Evolutionary conservation across 2,888 invertebrate species (phyloP).

Genomic region (Agrochola macilenta): DNA sequence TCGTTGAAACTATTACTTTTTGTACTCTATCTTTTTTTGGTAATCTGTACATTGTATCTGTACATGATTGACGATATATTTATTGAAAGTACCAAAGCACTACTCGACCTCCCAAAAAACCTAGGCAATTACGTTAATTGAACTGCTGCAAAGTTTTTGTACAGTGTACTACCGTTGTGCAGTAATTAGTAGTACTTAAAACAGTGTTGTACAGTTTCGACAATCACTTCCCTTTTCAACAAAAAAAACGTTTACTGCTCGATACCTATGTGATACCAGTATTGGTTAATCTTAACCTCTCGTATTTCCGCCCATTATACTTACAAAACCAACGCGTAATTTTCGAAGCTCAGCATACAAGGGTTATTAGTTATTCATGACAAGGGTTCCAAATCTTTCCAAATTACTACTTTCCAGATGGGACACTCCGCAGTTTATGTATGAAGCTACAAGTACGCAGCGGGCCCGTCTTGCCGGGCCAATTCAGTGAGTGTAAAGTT

Average conservation of each 20-base stretch:
- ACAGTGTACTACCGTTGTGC: constrained; percentile 6
- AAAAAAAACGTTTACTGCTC: constrained; percentile 14
- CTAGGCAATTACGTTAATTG: constrained; percentile 17
- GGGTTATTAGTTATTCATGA: background rate
- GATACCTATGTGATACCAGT: constrained; percentile 9
- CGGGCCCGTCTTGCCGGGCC: too few relatives aligned
- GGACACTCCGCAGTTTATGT: too few relatives aligned
- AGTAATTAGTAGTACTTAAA: constrained; percentile 20
- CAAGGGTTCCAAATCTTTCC: background rate
- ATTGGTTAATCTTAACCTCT: constrained; percentile 20
- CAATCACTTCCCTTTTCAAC: constrained; percentile 50
- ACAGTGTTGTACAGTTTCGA: constrained; percentile 44
- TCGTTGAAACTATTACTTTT: background rate
- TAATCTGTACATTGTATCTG: background rate
- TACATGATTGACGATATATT: constrained; percentile 1
- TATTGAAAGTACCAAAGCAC: background rate
- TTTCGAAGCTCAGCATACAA: background rate
- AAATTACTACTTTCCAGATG: background rate
- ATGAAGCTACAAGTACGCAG: too few relatives aligned
- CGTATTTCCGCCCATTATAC: constrained; percentile 2
- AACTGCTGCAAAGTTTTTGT: constrained; percentile 15
- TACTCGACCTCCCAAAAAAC: constrained; percentile 5
- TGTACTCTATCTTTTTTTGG: background rate
- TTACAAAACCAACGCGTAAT: background rate
- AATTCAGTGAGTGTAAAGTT: too few relatives aligned